Base-by-base conservation (phyloP, 2,797 vertebrate genomes). In the Dipus sagitta region DNA sequence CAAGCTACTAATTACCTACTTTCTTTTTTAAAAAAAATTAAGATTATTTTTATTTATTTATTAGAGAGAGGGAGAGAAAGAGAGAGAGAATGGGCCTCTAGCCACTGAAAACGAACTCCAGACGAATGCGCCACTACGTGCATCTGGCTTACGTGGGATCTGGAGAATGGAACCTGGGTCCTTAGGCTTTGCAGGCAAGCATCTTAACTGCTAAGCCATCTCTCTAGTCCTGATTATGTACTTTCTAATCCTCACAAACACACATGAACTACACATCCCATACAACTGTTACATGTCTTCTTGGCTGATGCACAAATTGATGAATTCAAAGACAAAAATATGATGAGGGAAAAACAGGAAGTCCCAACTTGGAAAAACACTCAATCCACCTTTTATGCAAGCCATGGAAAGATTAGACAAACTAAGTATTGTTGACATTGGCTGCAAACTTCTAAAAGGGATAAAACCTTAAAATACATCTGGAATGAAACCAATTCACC, bases 291-390 rank as follows among this genome's bases (percentile, higher is more conserved):
- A 42, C 91, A 76, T 88, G 79, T 90, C 79, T 95, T 76, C 78
- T 80, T 84, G 94, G 82, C 79, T 83, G 80, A 91, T 60, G 68
- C 38, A 94, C 94, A 97, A 95, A 89, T 2, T 64, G 70, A 92
- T 89, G 91, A 94, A 97, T 94, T 96, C 77, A 68, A 93, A 94
- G 85, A 96, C 95, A 90, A 97, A 96, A 97, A 96, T 91, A 96
- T 1, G n/a, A 92, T 81, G 94, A 83, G 84, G 91, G 17, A 96
- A 97, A 97, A 97, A 97, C 97, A 97, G 97, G 97, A 97, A 96
- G 95, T 62, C 85, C 79, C 52, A 88, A 86, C 42, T 92, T 75
- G 91, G 94, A 96, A 97, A 92, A 96, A 95, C 91, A 95, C 86
- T 80, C 93, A 79, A 80, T 86, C 85, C 86, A 95, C 95, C 95